A percentile compares a stretch with the other conserved stretches of the same genome.
Evolutionary conservation across 1,140 invertebrate genomes (phyloP).

Genomic region (Planococcus citri): DNA sequence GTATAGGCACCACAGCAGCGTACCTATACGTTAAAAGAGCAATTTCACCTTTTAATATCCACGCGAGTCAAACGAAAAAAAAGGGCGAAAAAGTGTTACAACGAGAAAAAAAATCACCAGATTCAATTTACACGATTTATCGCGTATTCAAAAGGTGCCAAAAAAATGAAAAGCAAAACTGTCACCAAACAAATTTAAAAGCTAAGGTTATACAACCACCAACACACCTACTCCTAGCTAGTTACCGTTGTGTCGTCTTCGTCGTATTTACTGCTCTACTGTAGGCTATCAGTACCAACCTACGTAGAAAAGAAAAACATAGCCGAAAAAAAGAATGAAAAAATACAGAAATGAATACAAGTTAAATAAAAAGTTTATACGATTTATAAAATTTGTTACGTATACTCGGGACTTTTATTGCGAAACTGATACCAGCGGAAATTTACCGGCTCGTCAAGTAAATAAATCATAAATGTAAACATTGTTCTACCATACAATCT

Average conservation of each 20-base stretch:
- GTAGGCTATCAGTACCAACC: too few relatives aligned
- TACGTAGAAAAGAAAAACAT: too few relatives aligned
- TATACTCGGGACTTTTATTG: background rate
- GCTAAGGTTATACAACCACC: background rate
- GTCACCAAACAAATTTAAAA: background rate
- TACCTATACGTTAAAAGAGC: background rate
- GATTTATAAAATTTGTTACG: background rate
- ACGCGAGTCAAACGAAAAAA: background rate
- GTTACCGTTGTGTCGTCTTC: background rate
- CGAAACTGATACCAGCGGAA: background rate
- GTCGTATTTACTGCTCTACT: too few relatives aligned
- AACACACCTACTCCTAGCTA: background rate
- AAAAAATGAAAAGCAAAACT: background rate
- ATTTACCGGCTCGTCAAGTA: background rate
- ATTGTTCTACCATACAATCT: too few relatives aligned
- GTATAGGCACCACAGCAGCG: too few relatives aligned
- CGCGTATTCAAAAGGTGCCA: background rate
- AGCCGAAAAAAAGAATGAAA: background rate
- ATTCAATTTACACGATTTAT: background rate
- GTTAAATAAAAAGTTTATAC: slow-evolving; percentile 2
- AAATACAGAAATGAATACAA: background rate
- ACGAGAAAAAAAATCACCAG: background rate
- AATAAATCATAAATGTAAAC: background rate
- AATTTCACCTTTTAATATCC: background rate
- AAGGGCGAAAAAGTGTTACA: background rate